Conservation (phyloP, 2,113 vertebrate genomes). For the Anhinga anhinga region DNA sequence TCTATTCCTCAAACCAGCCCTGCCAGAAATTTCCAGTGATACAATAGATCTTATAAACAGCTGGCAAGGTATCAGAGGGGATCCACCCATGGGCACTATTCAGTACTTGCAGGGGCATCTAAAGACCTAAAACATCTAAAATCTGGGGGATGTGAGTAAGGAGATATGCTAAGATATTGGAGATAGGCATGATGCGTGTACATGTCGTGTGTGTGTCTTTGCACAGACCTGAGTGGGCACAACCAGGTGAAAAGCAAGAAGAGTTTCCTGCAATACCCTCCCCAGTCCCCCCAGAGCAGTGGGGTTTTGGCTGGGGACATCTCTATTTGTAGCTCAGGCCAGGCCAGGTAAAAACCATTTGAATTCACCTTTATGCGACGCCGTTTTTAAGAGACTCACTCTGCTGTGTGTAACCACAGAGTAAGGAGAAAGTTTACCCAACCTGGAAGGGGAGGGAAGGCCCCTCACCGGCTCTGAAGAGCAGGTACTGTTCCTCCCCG, state of each 20-base stretch:
- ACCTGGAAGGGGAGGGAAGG: neutral
- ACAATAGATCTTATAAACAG: neutral
- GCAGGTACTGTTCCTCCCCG: neutral
- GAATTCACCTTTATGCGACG: neutral
- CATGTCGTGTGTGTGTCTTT: too few species aligned
- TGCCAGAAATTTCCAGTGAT: neutral
- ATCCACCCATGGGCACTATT: neutral
- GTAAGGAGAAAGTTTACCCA: neutral
- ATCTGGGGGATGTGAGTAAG: neutral
- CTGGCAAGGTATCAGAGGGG: neutral
- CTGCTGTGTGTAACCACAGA: neutral
- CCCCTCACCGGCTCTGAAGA: neutral
- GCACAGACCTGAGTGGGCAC: neutral
- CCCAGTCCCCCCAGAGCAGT: fast-evolving
- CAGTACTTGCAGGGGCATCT: neutral
- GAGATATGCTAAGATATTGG: neutral
- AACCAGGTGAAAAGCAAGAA: neutral
- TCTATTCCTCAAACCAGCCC: neutral
- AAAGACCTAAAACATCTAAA: neutral
- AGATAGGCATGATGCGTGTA: too few species aligned
- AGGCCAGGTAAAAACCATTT: neutral
- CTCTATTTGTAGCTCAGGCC: neutral
- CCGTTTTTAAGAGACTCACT: neutral
- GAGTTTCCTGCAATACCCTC: neutral
- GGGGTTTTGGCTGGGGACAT: neutral